Conservation (phyloP, 2,888 invertebrate species). For the Agrotis exclamationis region DNA sequence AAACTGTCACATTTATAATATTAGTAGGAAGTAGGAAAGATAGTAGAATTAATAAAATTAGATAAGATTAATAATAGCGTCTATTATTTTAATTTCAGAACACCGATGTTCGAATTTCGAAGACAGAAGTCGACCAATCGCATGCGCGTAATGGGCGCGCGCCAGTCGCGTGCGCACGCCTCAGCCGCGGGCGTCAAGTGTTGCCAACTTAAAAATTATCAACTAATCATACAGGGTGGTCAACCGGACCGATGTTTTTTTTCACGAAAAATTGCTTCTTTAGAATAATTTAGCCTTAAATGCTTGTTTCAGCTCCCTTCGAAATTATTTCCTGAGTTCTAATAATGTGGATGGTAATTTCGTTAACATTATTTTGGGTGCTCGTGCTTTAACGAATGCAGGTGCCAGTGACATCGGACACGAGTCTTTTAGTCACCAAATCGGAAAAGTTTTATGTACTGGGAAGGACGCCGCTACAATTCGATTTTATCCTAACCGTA, state of each 20-base stretch:
- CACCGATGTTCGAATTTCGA: conserved; percentile 56
- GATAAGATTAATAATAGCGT: conserved; percentile 62
- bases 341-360: conserved; percentile 61
- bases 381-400: conserved; percentile 48
- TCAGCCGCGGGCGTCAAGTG: conserved; percentile 76
- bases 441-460: not conserved
- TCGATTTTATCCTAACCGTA: no score
- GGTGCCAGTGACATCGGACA: conserved; percentile 26
- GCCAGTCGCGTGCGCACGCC: conserved; percentile 79
- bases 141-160: conserved; percentile 80
- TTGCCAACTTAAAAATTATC: conserved; percentile 81
- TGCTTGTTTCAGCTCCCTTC: conserved; percentile 71
- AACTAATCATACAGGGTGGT: conserved; percentile 84
- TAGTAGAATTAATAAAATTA: no score
- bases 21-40: no score
- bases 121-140: conserved; percentile 70
- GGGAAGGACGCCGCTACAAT: no score
- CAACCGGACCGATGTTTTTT: conserved; percentile 74
- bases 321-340: conserved; percentile 68
- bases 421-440: conserved; percentile 9
- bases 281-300: conserved; percentile 82
- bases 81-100: conserved; percentile 63
- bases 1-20: no score
- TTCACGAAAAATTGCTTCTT: conserved; percentile 80
- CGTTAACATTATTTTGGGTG: conserved; percentile 55